Evolutionary conservation across 2,797 vertebrate species (phyloP), one percentile per base, ranked within the genome.

Genomic region (Periophthalmus magnuspinnatus): DNA sequence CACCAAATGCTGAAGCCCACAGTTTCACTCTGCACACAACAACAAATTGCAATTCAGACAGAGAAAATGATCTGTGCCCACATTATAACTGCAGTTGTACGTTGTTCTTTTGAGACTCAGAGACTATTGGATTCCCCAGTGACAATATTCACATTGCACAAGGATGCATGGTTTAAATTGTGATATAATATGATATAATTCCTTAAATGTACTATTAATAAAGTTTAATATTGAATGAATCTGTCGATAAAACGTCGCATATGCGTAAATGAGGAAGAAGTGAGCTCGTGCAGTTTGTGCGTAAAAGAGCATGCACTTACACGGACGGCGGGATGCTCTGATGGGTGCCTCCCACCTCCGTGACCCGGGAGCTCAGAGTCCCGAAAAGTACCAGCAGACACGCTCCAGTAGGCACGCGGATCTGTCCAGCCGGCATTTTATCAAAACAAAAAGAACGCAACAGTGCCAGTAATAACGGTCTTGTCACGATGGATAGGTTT

Each of bases 1-100:
- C 97, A 84, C 97, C 97, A 85, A 99, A 99, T 2, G 97, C 97
- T 38, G 97, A 98, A 92, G 97, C 97, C 97, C 97, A 99, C 57
- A 99, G 96, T 93, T 99, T 99, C 81, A 99, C 97, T 79, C 97
- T 99, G 90, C 21, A 28, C n/a, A 81, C 58, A 67, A 17, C 70
- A 34, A 50, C 2, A 58, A 56, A 50, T 19, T 5, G 55, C 32
- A 74, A 2, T 66, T 5, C 21, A 54, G 24, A 21, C 32, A 63
- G 6, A 38, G 21, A 60, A 0, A 32, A 0, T 34, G 16, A 61
- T 28, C 14, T 32, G 55, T 16, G 16, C 55, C 5, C 24, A 28
- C 52, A 21, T 56, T 21, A 11, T 56, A 13, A 55, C 13, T 55
- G 52, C 22, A 4, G 6, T 1, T 8, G 55, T 52, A 55, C 22